A percentile compares a stretch with the other conserved stretches of the same genome.
Conservation (phyloP, 1,140 invertebrate genomes). For the Polypedilum pembai region DNA sequence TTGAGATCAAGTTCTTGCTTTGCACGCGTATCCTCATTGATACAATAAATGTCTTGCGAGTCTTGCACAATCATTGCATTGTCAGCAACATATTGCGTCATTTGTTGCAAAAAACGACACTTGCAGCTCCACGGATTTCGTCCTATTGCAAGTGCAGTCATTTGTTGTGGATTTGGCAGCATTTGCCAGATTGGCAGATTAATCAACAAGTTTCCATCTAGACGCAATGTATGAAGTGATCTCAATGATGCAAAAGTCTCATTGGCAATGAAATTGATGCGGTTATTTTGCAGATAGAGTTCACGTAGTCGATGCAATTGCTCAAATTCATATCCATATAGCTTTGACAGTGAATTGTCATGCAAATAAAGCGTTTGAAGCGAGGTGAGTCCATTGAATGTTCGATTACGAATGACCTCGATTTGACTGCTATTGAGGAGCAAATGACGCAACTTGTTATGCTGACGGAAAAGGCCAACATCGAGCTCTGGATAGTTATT, state of each 20-base stretch:
- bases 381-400: slow-evolving; percentile 73
- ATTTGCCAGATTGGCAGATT: slow-evolving; percentile 44
- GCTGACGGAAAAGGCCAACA: slow-evolving; percentile 74
- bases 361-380: slow-evolving; percentile 75
- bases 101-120: slow-evolving; percentile 77
- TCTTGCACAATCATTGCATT: slow-evolving; percentile 73
- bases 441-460: slow-evolving; percentile 72
- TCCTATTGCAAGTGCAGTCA: slow-evolving; percentile 67
- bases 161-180: slow-evolving; percentile 34
- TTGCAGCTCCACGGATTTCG: slow-evolving; percentile 84
- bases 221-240: slow-evolving; percentile 67
- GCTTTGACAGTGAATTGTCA: slow-evolving; percentile 65
- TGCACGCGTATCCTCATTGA: slow-evolving; percentile 65
- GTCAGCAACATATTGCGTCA: slow-evolving; percentile 74
- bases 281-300: slow-evolving; percentile 80
- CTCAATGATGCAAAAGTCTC: slow-evolving; percentile 65
- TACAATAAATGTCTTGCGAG: slow-evolving; percentile 67
- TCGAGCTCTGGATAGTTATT: slow-evolving; percentile 72
- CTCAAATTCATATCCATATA: slow-evolving; percentile 78
- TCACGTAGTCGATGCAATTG: slow-evolving; percentile 69
- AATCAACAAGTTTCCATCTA: slow-evolving; percentile 75
- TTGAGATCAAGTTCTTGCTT: slow-evolving; percentile 70
- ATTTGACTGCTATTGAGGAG: slow-evolving; percentile 77
- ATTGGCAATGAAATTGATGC: slow-evolving; percentile 67
- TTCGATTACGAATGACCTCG: slow-evolving; percentile 72